Evolutionary conservation across 2,888 invertebrate genomes (phyloP).

Genomic region (Habroteleia sp.): DNA sequence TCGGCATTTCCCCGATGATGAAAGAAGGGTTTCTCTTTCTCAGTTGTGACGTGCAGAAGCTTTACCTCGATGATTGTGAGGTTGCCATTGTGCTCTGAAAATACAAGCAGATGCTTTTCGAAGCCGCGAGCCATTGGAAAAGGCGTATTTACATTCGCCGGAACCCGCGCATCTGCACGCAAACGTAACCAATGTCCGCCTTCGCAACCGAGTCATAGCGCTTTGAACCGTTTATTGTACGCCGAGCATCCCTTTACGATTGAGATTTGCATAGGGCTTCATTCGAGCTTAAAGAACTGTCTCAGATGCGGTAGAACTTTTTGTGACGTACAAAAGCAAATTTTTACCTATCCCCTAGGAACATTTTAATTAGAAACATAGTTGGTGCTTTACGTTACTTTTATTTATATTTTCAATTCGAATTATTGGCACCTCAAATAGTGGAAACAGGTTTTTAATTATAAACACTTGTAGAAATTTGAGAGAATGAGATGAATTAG

Average conservation of each 20-base stretch:
- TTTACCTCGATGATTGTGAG: conserved; percentile 50
- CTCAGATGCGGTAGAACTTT: conserved; percentile 32
- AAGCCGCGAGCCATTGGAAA: conserved; percentile 54
- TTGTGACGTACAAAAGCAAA: conserved; percentile 10
- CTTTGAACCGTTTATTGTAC: conserved; percentile 56
- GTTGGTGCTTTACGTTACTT: no score
- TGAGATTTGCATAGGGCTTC: conserved; percentile 36
- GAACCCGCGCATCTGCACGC: conserved; percentile 39
- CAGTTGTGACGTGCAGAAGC: conserved; percentile 40
- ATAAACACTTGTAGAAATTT: no score
- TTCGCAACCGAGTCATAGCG: conserved; percentile 19
- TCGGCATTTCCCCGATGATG: conserved; percentile 21
- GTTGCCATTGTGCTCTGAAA: conserved; percentile 48
- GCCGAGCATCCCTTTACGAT: conserved; percentile 40
- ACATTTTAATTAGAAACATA: conserved; percentile 8
- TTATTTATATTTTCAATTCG: no score
- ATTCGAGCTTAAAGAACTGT: conserved; percentile 31
- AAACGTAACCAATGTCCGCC: conserved; percentile 52
- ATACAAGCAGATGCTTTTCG: conserved; percentile 50
- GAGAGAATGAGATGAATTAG: no score
- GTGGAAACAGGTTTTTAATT: no score
- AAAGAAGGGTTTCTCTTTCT: conserved; percentile 48
- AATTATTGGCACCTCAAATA: no score
- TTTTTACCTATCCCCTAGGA: background rate
- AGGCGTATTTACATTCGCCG: conserved; percentile 51